Base-by-base conservation (phyloP, 2,113 vertebrate species). In the Neogale vison region DNA sequence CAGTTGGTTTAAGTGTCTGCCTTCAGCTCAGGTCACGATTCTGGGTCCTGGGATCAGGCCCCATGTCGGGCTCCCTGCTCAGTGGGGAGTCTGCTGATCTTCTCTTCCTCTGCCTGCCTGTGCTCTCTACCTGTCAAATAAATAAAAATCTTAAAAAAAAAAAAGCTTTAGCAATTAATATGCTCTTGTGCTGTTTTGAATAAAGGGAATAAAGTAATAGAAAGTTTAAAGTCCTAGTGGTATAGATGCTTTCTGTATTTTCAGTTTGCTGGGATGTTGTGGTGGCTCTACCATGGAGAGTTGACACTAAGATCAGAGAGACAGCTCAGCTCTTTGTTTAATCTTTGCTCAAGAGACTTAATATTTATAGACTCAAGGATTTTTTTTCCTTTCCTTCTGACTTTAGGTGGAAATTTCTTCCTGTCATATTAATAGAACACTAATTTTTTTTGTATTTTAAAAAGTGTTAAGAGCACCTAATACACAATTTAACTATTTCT, bases 321-420 rank as follows among this genome's bases (percentile, higher is more conserved):
- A 82, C 2, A 52, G 24, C 31, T 95, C 55, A 74, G 42, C 67
- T 76, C 31, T 87, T 79, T 82, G 47, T 57, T 26, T 63, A 87
- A 23, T 83, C 14, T 87, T 76, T 20, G 50, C 17, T 86, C 36
- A 90, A 65, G 69, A 84, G 31, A 93, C 39, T 65, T 74, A 47
- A 88, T 72, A 31, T 89, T 63, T 93, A 74, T 34, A 82, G 42
- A 83, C 26, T 47, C 34, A 76, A 77, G 59, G 50, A 21, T 36
- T 77, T 59, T 69, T 55, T 42, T 17, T 5, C 80, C 47, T 36
- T 92, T 39, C 3, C n/a, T 91, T 57, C n/a, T 72, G 59, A 86
- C 61, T 95, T 69, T n/a, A 77, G 36, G 20, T 96, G 12, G 47
- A 93, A 87, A 42, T 95, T 77, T 93, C 47, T 52, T 71, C n/a